Evolutionary conservation across 2,888 invertebrate species (phyloP).

Genomic region (Neocrepidodera transversa): DNA sequence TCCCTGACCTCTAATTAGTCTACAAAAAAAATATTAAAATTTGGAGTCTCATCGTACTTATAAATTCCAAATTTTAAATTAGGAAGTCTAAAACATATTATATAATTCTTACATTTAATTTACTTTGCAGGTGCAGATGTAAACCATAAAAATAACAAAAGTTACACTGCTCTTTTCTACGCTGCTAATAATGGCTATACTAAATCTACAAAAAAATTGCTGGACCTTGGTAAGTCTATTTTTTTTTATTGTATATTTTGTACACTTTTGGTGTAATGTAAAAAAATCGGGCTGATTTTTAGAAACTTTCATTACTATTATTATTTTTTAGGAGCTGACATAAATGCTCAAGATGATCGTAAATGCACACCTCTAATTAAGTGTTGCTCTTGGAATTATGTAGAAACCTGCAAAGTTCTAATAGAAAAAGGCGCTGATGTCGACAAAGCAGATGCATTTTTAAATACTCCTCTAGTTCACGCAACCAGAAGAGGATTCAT

Average conservation of each 20-base stretch:
- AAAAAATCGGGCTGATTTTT: too few relatives aligned
- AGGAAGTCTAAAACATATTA: too few relatives aligned
- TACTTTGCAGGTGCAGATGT: conserved; percentile 23
- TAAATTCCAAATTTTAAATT: too few relatives aligned
- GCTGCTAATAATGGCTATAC: conserved; percentile 26
- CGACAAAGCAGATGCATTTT: not conserved
- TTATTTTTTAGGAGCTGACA: conserved; percentile 13
- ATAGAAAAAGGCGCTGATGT: conserved; percentile 12
- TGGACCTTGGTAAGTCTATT: conserved; percentile 21
- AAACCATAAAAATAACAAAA: conserved; percentile 12
- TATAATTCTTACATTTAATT: not conserved
- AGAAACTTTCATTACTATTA: not conserved
- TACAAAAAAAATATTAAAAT: too few relatives aligned
- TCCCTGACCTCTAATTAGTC: too few relatives aligned
- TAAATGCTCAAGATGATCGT: conserved; percentile 17
- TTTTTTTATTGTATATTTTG: too few relatives aligned
- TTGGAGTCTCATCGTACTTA: too few relatives aligned
- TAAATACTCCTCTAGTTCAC: not conserved
- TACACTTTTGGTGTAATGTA: too few relatives aligned
- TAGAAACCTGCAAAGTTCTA: conserved; percentile 18
- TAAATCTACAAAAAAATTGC: conserved; percentile 6
- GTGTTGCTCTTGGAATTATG: conserved; percentile 23
- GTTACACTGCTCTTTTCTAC: conserved; percentile 20
- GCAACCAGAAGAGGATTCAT: not conserved
- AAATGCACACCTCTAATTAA: conserved; percentile 22